These are phyloP conservation scores for Eulimnadia texana DNA, from an alignment of 1,140 invertebrate species.

Conservation along the genomic window DNA sequence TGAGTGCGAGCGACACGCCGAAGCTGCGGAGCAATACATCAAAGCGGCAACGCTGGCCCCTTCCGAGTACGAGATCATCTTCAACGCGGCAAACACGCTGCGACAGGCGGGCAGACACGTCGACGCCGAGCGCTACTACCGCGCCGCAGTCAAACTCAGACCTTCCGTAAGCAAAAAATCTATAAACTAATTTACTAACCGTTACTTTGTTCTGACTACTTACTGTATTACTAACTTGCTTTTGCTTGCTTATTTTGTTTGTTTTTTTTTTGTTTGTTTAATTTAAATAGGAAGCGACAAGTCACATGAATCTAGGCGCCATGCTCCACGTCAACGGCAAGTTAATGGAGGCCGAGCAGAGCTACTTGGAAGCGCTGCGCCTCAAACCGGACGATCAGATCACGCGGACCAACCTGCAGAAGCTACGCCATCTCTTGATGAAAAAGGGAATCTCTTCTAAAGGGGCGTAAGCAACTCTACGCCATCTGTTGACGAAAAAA, in stretches of 20 bases:
- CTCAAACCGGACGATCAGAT: slow-evolving; percentile 72
- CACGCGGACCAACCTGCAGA: slow-evolving; percentile 72
- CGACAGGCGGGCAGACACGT: slow-evolving; percentile 56
- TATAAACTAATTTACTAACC: not conserved
- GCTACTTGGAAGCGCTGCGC: slow-evolving; percentile 64
- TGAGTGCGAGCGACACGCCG: slow-evolving; percentile 53
- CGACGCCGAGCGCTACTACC: slow-evolving; percentile 72
- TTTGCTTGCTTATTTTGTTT: not conserved
- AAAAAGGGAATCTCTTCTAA: slow-evolving; percentile 15
- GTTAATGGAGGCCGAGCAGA: slow-evolving; percentile 62
- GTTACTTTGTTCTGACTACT: not conserved
- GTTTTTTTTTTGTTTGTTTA: not conserved
- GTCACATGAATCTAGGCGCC: slow-evolving; percentile 83
- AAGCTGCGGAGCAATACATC: slow-evolving; percentile 65
- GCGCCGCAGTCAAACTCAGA: slow-evolving; percentile 48
- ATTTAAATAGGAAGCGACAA: slow-evolving; percentile 51
- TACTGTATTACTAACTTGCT: not conserved
- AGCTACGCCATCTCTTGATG: slow-evolving; percentile 39
- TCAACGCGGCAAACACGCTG: slow-evolving; percentile 71
- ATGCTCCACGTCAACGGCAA: slow-evolving; percentile 85
- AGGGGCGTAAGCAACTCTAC: not conserved
- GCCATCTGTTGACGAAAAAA: no score
- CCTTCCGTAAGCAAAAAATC: slow-evolving; percentile 42
- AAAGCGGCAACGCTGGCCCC: slow-evolving; percentile 57
- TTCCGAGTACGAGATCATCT: slow-evolving; percentile 62